Base-by-base conservation (phyloP, 2,888 invertebrate species). In the Antheraea assamensis region DNA sequence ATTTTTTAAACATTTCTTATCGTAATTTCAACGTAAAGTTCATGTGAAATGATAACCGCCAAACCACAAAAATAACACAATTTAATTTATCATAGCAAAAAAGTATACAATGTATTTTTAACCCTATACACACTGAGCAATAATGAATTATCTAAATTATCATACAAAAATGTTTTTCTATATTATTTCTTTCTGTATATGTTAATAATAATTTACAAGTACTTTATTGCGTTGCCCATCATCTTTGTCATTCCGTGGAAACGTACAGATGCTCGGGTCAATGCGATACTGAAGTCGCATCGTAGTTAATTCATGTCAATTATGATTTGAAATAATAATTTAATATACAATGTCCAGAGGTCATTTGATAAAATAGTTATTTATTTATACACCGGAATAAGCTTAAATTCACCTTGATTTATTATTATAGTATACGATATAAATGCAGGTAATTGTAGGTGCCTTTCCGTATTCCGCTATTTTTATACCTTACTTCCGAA, bases 241-340 rank as follows among this genome's bases (percentile, higher is more conserved):
- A 15, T 55, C 19, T 47, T 19, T 72, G 52, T 47, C 31, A 42
- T 58, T 30, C n/a, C 61, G 31, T 77, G 77, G 77, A 77, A 77
- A 73, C 71, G 19, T 77, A 77, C 76, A 35, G 61, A 49, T 64
- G 70, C 49, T 68, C 68, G 31, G 73, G 75, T 75, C 73, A 73
- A 24, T 30, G 19, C 47, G 73, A 73, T 75, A 75, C 71, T 30
- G 64, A 52, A 52, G 52, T 52, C 21, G 52, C 52, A 19, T 21
- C 52, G 52, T 52, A 52, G 52, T 52, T 52, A 58, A 49, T 55
- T 52, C 52, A 21, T 21, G 52, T 21, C 52, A 52, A 52, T 13
- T n/a, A n/a, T n/a, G n/a, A n/a, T n/a, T n/a, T 42, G 13, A 42
- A 35, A 42, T 42, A 42, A 42, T 42, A 42, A 42, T 13, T 42